Percentiles rank a stretch among this genome's conserved stretches.
Evolutionary conservation across 2,113 vertebrate genomes (phyloP).

Genomic region (Lathamus discolor): DNA sequence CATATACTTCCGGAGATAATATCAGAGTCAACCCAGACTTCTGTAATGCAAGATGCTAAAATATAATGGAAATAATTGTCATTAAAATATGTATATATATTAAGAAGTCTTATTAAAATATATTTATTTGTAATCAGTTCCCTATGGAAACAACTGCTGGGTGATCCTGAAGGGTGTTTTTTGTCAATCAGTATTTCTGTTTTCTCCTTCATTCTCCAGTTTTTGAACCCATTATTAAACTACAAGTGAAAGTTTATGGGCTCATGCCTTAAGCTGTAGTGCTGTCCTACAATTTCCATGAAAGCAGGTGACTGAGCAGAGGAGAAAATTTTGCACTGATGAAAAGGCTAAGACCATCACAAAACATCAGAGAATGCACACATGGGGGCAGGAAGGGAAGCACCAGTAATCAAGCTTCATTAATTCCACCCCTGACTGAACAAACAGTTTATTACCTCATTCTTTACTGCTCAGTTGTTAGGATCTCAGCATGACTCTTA

Average conservation of each 20-base stretch:
- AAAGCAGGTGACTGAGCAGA: neutral
- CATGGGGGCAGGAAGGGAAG: rapidly evolving
- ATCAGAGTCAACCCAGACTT: neutral
- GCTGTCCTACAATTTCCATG: neutral
- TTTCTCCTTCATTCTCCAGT: neutral
- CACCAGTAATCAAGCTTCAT: neutral
- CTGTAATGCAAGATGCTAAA: neutral
- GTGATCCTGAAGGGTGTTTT: neutral
- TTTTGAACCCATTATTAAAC: neutral
- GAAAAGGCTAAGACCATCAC: neutral
- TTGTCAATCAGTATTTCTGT: neutral
- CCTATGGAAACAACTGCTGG: neutral
- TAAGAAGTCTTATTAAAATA: neutral
- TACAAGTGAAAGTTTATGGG: neutral
- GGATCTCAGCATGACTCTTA: neutral
- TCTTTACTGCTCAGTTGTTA: neutral
- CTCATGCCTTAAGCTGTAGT: neutral
- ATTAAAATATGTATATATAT: neutral
- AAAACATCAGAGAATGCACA: neutral
- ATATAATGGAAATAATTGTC: neutral
- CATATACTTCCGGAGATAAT: neutral
- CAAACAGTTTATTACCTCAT: neutral
- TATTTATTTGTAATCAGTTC: neutral
- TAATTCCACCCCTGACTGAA: neutral
- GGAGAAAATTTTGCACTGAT: neutral